Conservation (phyloP, 2,888 invertebrate genomes). For the Cotesia congregata region DNA sequence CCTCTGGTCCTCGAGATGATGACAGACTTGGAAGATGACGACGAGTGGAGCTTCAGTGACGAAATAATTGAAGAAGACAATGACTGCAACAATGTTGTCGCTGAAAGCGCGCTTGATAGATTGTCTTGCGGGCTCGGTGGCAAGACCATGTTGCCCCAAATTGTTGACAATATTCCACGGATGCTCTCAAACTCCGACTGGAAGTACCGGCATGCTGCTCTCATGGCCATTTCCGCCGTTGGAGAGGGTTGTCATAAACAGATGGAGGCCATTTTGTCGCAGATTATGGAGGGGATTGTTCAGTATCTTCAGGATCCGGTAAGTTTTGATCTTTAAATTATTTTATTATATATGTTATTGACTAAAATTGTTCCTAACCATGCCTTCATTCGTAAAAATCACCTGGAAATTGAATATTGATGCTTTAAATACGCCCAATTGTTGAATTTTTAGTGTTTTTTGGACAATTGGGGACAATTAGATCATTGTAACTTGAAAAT, state of each 20-base stretch:
- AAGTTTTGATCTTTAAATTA: constrained; percentile 69
- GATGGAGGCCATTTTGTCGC: constrained; percentile 95
- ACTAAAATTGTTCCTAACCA: not conserved
- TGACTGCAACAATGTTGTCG: constrained; percentile 94
- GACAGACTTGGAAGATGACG: constrained; percentile 94
- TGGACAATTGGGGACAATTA: no score
- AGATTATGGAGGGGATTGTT: constrained; percentile 92
- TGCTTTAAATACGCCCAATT: no score
- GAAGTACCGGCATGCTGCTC: constrained; percentile 93
- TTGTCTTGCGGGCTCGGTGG: constrained; percentile 98
- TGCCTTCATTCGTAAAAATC: no score
- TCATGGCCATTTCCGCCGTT: constrained; percentile 98
- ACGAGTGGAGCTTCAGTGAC: constrained; percentile 89
- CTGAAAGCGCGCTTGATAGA: constrained; percentile 96
- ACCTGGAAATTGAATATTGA: no score
- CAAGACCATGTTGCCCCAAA: constrained; percentile 90
- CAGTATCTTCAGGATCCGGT: constrained; percentile 88
- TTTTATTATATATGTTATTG: constrained; percentile 53
- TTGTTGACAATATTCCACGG: constrained; percentile 85
- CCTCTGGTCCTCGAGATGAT: constrained; percentile 93
- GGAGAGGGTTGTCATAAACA: constrained; percentile 99
- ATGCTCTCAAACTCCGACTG: constrained; percentile 89
- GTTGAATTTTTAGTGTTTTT: no score
- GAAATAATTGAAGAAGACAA: constrained; percentile 93
- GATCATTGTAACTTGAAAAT: no score